Base-by-base conservation (phyloP, 2,797 vertebrate species). In the Sebastes diploproa region DNA sequence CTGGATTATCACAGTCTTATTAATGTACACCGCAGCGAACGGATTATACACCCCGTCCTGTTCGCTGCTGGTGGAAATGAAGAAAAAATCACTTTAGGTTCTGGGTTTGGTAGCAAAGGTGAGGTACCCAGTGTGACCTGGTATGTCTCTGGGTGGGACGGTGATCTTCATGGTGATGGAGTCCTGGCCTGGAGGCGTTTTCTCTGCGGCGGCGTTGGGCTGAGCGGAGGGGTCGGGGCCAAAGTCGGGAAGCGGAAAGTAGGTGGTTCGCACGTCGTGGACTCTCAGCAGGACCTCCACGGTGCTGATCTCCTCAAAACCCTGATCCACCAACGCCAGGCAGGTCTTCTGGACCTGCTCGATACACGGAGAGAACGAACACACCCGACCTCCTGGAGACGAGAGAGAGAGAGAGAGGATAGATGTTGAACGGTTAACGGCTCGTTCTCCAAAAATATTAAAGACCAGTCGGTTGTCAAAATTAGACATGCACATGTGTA, bases 291-390 rank as follows among this genome's bases (percentile, higher is more conserved):
- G 96, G 72, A 98, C 96, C 95, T 99, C 98, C 88, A 98, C 25
- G 14, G 98, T 98, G 95, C 92, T 96, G 90, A 99, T 94, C 92
- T 99, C 98, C 16, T 96, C 88, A 66, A 99, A 99, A 30, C 97
- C 97, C 0, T 89, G 89, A 42, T 96, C 94, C 0, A 86, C 84
- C 92, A 99, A 92, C 0, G 95, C 95, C 78, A 96, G 95, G 66
- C 98, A 98, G 0, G 98, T 99, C 92, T 94, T 95, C 88, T 99
- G 98, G 4, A 99, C 98, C 94, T 99, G 98, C 92, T 99, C 98
- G 0, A 99, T 98, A 78, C 98, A 99, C 0, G 98, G 98, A 0
- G 98, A 99, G 93, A 99, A 99, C 29, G 98, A 99, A 64, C 97
- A 98, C 82, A 99, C 77, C 30, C 97, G 97, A 7, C 98, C 98